Evolutionary conservation across 2,113 vertebrate genomes (phyloP).

Genomic region (Alethe castanea): DNA sequence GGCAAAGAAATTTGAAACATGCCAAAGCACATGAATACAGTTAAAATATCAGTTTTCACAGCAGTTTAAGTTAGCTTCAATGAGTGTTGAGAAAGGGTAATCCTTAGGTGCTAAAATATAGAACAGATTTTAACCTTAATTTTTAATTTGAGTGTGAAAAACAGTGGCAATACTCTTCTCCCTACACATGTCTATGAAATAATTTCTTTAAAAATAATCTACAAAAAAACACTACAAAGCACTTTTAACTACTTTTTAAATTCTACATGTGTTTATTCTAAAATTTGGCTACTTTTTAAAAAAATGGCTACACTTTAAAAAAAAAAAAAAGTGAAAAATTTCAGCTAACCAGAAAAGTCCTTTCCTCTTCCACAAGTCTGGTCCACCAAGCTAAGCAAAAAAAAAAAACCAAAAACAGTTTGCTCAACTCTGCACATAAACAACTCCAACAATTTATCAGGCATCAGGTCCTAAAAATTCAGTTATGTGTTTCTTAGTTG

Average conservation of each 20-base stretch:
- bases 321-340: neutral
- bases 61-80: neutral
- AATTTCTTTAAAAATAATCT: neutral
- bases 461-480: neutral
- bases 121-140: neutral
- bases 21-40: neutral
- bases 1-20: neutral
- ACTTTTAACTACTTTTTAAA: neutral
- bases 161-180: neutral
- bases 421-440: neutral
- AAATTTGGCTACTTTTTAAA: neutral
- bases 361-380: neutral
- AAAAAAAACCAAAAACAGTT: neutral
- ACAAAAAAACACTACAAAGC: accelerated
- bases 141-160: neutral
- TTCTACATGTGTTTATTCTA: neutral
- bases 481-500: neutral
- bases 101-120: neutral
- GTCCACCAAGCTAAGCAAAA: neutral
- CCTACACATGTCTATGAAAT: neutral
- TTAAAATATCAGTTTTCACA: neutral
- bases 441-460: neutral
- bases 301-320: neutral
- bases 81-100: neutral
- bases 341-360: neutral